Base-by-base conservation (phyloP, 2,888 invertebrate species). In the Tachystola acroxantha region DNA sequence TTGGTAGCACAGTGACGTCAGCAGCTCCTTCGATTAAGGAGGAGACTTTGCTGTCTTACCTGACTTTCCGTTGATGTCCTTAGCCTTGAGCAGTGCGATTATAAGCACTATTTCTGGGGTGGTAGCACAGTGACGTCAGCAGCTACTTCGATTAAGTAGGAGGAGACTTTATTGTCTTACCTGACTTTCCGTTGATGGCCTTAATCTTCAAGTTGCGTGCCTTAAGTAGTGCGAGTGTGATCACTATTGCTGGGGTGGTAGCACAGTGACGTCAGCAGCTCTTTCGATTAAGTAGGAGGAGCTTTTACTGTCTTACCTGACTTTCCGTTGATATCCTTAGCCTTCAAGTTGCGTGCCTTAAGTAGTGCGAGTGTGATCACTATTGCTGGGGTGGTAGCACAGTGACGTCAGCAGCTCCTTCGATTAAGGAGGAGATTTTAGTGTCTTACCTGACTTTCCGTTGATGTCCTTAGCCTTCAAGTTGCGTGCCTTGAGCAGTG, bases 391-490 rank as follows among this genome's bases (percentile, higher is more conserved):
- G 63, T 97, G 97, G 84, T 98, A 98, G 84, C 97, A 97, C 31
- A 98, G 89, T 3, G 97, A 97, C 32, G 97, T 94, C 44, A 98
- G 89, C 37, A 97, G 89, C 73, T 97, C 96, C 0, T n/a, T n/a
- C n/a, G n/a, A n/a, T n/a, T n/a, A n/a, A n/a, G n/a, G n/a, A n/a
- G n/a, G n/a, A n/a, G n/a, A n/a, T 20, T 6, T 20, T 20, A 7
- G 7, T 7, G 27, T n/a, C 34, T 32, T 73, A 95, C 95, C 95
- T 76, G 95, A 96, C 85, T 96, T 96, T 62, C 97, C 97, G 57
- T 96, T 97, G 64, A 97, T 97, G 75, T 97, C 97, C 82, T 97
- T 97, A 30, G 97, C 97, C 79, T 97, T 97, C 49, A 98, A 89
- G 74, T 97, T 97, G 64, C 96, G 91, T 29, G 97, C 97, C 79